phyloP scores from a whole-genome alignment of 2,797 vertebrate species.

The Parambassis ranga region DNA sequence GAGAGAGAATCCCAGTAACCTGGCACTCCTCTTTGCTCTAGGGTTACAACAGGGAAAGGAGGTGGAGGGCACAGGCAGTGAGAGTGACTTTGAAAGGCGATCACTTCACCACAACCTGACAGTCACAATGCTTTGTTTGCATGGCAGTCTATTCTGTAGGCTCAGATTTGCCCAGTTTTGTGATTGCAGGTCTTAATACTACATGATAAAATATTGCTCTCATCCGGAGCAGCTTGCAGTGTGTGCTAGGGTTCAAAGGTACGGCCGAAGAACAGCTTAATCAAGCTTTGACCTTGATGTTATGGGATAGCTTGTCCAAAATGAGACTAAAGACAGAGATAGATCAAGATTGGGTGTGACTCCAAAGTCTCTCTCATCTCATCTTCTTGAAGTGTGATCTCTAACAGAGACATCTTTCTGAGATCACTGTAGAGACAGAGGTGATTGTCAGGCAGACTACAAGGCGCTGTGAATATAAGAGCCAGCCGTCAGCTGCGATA shows the following conservation, averaged over 20 bases:
- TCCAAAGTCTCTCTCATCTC: conserved; percentile 23
- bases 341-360: conserved; percentile 22
- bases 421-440: conserved; percentile 45
- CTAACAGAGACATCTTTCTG: conserved; percentile 23
- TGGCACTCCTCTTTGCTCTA: conserved; percentile 68
- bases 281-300: conserved; percentile 41
- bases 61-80: conserved; percentile 64
- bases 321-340: conserved; percentile 13
- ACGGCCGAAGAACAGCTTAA: no score
- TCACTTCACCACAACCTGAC: conserved; percentile 65
- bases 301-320: conserved; percentile 14
- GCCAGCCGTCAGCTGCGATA: conserved; percentile 48
- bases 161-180: conserved; percentile 31
- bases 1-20: conserved; percentile 75
- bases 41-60: conserved; percentile 70
- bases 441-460: conserved; percentile 59
- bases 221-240: neutral
- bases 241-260: neutral
- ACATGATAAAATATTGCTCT: neutral
- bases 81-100: conserved; percentile 78
- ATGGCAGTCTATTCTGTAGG: conserved; percentile 29
- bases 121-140: conserved; percentile 70
- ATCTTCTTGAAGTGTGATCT: neutral
- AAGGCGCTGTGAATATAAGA: conserved; percentile 49
- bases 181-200: conserved; percentile 14